Conservation (phyloP, 2,113 vertebrate species). For the Gracilinanus agilis region DNA sequence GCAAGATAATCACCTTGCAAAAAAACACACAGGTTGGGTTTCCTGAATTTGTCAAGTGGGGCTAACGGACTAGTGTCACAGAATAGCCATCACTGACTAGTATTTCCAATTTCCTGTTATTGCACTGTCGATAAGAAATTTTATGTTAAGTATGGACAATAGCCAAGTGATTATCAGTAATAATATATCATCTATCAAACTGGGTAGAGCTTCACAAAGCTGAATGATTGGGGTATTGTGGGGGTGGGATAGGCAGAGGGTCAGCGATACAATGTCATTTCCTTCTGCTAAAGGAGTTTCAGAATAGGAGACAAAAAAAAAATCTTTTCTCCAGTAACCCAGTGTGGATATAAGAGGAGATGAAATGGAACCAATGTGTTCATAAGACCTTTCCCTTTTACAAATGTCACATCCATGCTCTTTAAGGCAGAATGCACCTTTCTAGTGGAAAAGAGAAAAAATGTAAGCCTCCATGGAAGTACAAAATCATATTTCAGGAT, state of each 20-base stretch:
- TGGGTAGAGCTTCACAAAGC: neutral
- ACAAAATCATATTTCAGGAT: neutral
- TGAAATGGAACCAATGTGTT: neutral
- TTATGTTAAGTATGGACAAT: conserved; percentile 13
- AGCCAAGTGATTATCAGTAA: conserved; percentile 32
- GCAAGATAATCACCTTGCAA: conserved; percentile 61
- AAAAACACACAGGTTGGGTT: neutral
- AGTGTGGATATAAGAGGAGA: neutral
- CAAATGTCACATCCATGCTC: neutral
- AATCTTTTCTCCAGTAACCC: neutral
- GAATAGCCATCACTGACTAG: neutral
- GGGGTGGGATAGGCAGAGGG: neutral
- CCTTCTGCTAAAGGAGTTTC: neutral
- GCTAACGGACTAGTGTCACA: neutral
- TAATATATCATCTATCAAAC: neutral
- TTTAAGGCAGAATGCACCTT: neutral
- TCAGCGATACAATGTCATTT: neutral
- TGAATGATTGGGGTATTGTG: neutral
- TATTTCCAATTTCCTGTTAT: conserved; percentile 1
- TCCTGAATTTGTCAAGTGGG: neutral
- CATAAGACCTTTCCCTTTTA: neutral
- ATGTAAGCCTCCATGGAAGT: neutral
- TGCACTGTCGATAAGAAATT: neutral
- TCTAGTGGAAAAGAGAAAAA: neutral
- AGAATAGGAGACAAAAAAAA: neutral